These are phyloP conservation scores for Drosophila murphyi DNA, from an alignment of 1,140 invertebrate genomes.

Conservation along the genomic window DNA sequence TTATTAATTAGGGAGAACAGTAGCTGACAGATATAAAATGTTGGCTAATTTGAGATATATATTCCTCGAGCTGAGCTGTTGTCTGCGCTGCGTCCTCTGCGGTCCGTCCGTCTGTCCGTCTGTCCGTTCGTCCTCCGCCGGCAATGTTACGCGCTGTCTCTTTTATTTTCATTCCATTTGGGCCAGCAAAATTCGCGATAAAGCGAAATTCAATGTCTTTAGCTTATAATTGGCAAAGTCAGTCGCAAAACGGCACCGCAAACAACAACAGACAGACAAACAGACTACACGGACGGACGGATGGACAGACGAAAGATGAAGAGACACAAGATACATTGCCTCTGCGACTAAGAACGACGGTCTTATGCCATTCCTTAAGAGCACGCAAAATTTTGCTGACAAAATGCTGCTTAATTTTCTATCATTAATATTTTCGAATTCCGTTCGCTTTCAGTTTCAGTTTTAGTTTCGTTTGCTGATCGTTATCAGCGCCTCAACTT, in stretches of 20 bases:
- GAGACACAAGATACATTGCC: slow-evolving; percentile 58
- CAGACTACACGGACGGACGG: not conserved
- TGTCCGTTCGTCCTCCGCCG: not conserved
- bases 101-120: not conserved
- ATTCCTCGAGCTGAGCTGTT: slow-evolving; percentile 18
- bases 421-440: slow-evolving; percentile 76
- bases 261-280: slow-evolving; percentile 18
- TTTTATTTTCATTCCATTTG: slow-evolving; percentile 46
- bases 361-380: not conserved
- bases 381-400: slow-evolving; percentile 43
- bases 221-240: slow-evolving; percentile 78
- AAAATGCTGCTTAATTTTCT: slow-evolving; percentile 66
- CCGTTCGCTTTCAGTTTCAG: slow-evolving; percentile 55
- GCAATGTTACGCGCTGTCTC: slow-evolving; percentile 46
- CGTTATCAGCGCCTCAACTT: slow-evolving; percentile 56
- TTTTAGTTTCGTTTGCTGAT: slow-evolving; percentile 46
- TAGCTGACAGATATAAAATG: slow-evolving; percentile 84
- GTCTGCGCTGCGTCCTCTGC: slow-evolving; percentile 25
- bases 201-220: slow-evolving; percentile 81
- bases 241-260: slow-evolving; percentile 28
- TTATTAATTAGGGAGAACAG: slow-evolving; percentile 84
- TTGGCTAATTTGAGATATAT: slow-evolving; percentile 83
- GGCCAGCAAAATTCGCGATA: slow-evolving; percentile 69
- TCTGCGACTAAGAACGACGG: slow-evolving; percentile 6
- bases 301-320: slow-evolving; percentile 17